phyloP scores from a whole-genome alignment of 2,113 vertebrate species.

The Notarius quadriscutis region DNA sequence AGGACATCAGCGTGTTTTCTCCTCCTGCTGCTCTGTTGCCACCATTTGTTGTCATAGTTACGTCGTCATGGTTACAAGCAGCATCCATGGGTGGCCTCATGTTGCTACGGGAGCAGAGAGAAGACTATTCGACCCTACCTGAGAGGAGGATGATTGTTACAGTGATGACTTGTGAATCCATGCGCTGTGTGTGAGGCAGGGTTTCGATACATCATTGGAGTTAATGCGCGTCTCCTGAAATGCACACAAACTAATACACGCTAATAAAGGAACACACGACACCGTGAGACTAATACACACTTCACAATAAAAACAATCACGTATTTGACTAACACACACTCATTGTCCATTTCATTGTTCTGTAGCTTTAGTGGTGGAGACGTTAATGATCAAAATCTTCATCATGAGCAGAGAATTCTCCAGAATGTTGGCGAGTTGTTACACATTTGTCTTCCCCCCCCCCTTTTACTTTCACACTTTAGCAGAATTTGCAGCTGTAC shows the following conservation, averaged over 20 bases:
- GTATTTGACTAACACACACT: background rate
- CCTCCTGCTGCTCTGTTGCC: constrained; percentile 17
- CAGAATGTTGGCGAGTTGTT: background rate
- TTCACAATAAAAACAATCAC: background rate
- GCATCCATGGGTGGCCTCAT: constrained; percentile 47
- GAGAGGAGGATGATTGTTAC: background rate
- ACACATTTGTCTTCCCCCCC: background rate
- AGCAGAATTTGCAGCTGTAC: background rate
- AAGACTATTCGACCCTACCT: constrained; percentile 2
- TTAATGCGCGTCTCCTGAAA: background rate
- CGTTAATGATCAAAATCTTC: background rate
- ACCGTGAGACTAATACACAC: background rate
- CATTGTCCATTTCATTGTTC: background rate
- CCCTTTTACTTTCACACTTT: too few relatives aligned
- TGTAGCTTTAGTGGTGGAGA: background rate
- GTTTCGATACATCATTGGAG: background rate
- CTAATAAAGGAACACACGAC: background rate
- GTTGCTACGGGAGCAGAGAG: constrained; percentile 45
- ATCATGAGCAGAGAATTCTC: background rate
- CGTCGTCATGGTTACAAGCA: constrained; percentile 47
- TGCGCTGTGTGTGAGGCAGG: background rate
- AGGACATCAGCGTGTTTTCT: constrained; percentile 26
- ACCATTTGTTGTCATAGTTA: constrained; percentile 41
- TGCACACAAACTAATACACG: background rate
- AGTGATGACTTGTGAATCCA: background rate